These are phyloP conservation scores for Chunga burmeisteri DNA, from an alignment of 2,113 vertebrate species.

Conservation along the genomic window DNA sequence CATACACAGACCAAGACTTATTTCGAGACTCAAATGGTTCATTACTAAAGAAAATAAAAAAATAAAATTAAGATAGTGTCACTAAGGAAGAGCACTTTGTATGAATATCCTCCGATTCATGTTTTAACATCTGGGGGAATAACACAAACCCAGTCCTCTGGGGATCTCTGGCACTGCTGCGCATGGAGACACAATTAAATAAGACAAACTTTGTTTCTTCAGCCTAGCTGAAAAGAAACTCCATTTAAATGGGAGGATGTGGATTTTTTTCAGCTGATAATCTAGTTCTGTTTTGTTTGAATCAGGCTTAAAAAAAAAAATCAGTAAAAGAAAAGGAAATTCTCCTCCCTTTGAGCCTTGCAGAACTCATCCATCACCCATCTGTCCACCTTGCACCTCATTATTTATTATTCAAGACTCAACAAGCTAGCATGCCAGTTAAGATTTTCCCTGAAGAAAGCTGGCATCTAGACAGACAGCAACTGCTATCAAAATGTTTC, in stretches of 20 bases:
- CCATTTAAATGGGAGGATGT: neutral
- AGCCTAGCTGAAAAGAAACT: neutral
- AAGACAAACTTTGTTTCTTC: neutral
- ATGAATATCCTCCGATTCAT: neutral
- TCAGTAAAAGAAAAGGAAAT: neutral
- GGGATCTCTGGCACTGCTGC: neutral
- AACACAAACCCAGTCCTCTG: neutral
- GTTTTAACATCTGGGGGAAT: neutral
- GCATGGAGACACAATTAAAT: neutral
- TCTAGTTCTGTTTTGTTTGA: neutral
- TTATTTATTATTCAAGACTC: slow-evolving; percentile 64
- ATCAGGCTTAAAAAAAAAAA: neutral
- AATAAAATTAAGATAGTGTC: neutral
- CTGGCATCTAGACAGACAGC: slow-evolving; percentile 46
- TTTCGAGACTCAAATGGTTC: neutral
- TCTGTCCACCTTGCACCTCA: slow-evolving; percentile 60
- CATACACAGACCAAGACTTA: neutral
- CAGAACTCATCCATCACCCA: slow-evolving; percentile 53
- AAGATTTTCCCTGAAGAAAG: slow-evolving; percentile 48
- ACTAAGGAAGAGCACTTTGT: neutral
- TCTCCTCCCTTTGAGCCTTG: neutral
- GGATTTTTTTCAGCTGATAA: neutral
- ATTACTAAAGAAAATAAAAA: neutral
- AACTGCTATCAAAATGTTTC: slow-evolving; percentile 38
- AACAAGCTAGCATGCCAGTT: slow-evolving; percentile 44